phyloP scores from a whole-genome alignment of 1,140 invertebrate genomes.

The Drosophila pachea region DNA sequence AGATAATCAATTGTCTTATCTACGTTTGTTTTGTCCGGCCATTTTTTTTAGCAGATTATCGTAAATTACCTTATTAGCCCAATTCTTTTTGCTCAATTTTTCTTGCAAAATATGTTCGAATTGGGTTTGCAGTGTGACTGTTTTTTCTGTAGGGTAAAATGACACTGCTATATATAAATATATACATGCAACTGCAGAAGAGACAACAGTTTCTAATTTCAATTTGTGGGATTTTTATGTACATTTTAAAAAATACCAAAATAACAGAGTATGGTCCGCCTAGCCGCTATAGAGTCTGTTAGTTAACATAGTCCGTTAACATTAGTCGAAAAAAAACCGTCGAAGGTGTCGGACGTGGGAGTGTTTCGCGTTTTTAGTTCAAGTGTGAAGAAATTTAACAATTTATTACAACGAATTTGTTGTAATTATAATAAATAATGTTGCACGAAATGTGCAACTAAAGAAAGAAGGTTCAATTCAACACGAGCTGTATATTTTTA shows the following conservation, averaged over 20 bases:
- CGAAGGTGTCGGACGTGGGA: conserved; percentile 32
- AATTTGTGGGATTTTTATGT: conserved; percentile 11
- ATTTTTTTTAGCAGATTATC: conserved; percentile 19
- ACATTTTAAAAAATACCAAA: background rate
- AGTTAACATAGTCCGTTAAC: conserved; percentile 34
- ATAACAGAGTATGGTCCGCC: conserved; percentile 7
- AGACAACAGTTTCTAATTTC: no score
- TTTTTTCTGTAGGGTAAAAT: background rate
- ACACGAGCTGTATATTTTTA: conserved; percentile 16
- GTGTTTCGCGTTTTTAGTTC: conserved; percentile 24
- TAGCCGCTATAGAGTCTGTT: conserved; percentile 11
- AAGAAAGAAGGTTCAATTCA: conserved; percentile 26
- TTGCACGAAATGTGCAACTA: conserved; percentile 20
- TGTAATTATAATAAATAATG: conserved; percentile 38
- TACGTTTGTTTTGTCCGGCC: conserved; percentile 8
- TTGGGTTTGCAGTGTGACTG: conserved; percentile 20
- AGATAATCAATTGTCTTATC: conserved; percentile 36
- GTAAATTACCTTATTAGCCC: conserved; percentile 40
- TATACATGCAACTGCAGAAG: background rate
- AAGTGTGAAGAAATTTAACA: conserved; percentile 51
- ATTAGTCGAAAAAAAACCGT: conserved; percentile 39
- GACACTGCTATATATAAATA: no score
- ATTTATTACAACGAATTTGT: conserved; percentile 42
- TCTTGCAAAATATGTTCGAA: conserved; percentile 45
- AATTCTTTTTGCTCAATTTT: conserved; percentile 39